Evolutionary conservation across 2,888 invertebrate species (phyloP).

Genomic region (Mycogona germanica): DNA sequence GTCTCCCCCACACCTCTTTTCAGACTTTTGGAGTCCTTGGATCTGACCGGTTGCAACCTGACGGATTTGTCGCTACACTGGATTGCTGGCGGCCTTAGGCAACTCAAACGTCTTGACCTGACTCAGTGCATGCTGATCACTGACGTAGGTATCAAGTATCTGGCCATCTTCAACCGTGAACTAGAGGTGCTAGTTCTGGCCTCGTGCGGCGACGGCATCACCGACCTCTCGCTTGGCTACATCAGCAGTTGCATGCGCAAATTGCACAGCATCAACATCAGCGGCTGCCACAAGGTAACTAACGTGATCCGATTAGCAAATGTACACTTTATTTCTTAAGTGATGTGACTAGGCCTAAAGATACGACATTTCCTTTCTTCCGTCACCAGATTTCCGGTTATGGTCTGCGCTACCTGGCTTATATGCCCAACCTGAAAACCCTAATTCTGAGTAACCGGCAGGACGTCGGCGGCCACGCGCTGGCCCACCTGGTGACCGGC

Average conservation of each 20-base stretch:
- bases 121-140: constrained; percentile 87
- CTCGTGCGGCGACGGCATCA: constrained; percentile 87
- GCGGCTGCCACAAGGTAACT: too few species aligned
- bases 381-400: too few species aligned
- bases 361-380: too few species aligned
- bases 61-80: constrained; percentile 75
- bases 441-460: too few species aligned
- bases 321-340: too few species aligned
- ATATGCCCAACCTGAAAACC: too few species aligned
- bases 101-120: constrained; percentile 68
- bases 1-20: constrained; percentile 70
- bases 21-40: constrained; percentile 69
- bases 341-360: too few species aligned
- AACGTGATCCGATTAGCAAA: too few species aligned
- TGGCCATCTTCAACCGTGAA: constrained; percentile 55
- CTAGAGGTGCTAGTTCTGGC: constrained; percentile 78
- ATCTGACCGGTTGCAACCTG: constrained; percentile 84
- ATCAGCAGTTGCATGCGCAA: constrained; percentile 62
- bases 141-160: constrained; percentile 76
- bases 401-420: too few species aligned
- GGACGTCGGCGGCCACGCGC: too few species aligned
- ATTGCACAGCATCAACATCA: constrained; percentile 74
- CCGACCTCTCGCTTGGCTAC: constrained; percentile 79
- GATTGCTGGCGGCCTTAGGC: constrained; percentile 76
- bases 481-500: too few species aligned